Evolutionary conservation across 2,113 vertebrate genomes (phyloP), one percentile per base, ranked within the genome.

Genomic region (Xenopus borealis): DNA sequence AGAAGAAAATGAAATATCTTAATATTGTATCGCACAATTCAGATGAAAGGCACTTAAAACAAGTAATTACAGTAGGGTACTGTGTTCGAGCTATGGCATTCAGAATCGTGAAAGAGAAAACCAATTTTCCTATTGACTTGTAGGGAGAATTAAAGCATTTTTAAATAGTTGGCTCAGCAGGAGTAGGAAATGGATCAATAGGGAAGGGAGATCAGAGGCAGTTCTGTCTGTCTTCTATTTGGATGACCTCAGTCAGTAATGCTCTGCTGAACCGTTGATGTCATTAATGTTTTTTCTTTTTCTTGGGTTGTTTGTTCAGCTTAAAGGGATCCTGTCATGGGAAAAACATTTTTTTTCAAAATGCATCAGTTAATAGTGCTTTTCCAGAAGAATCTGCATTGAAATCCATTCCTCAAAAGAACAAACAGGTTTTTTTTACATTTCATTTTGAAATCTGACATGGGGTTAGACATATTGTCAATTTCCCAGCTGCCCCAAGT

Each of bases 161-260:
- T 91, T 91, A 90, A 89, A 89, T 87, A 88, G 88, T 92, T 91
- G 83, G 86, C 88, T 85, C 88, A 92, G 91, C 88, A 89, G 87
- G 88, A 83, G 79, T 82, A 86, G 79, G 83, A 86, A 83, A 80
- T 87, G 81, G 85, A 88, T 90, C 88, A 89, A 85, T 90, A 89
- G 80, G 14, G 73, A 81, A 84, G 85, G 80, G 85, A 86, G 88
- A 90, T 85, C 86, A 90, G 86, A 91, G 84, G 82, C 82, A 75
- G 68, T 85, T 84, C 82, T 91, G 82, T 82, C 78, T 82, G 81
- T 86, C 80, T 66, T 86, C 84, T 84, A 78, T 84, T 80, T 80
- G 89, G 84, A 82, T 89, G 88, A 87, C 87, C 86, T 88, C 83
- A 87, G 85, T 87, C 85, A 91, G 78, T 85, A 89, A 88, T 89